phyloP scores from a whole-genome alignment of 2,888 invertebrate genomes.

The Tiliacea aurago region DNA sequence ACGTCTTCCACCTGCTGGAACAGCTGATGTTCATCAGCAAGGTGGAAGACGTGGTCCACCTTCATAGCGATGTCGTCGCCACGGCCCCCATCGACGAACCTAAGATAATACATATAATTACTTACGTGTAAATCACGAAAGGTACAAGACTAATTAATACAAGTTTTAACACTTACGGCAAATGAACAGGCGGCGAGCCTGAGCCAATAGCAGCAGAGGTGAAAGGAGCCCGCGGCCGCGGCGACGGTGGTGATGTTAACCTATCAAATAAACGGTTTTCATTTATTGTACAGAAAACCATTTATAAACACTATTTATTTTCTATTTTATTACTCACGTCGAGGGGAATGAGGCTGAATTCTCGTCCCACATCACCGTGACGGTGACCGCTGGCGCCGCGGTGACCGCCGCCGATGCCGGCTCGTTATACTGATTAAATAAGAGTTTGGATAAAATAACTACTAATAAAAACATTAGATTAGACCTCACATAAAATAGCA shows the following conservation, averaged over 20 bases:
- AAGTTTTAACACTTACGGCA: neutral
- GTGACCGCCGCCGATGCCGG: no score
- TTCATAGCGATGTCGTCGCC: no score
- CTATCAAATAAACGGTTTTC: neutral
- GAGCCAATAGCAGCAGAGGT: neutral
- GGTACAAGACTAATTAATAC: neutral
- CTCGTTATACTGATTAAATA: no score
- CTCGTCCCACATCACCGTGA: neutral
- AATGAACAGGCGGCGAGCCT: neutral
- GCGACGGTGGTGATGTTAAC: neutral
- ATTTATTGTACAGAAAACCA: neutral
- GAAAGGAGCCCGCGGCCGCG: neutral
- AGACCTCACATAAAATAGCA: no score
- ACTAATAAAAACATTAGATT: neutral
- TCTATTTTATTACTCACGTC: neutral
- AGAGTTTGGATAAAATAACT: neutral
- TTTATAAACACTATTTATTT: neutral
- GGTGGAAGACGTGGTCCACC: no score
- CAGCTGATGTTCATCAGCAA: no score
- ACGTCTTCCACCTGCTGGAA: no score
- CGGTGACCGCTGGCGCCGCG: neutral
- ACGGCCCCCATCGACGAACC: no score
- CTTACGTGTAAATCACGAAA: no score
- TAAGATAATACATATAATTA: no score
- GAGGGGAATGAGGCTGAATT: neutral